Evolutionary conservation across 2,888 invertebrate species (phyloP), one percentile per base, ranked within the genome.

Genomic region (Melipona beecheii): DNA sequence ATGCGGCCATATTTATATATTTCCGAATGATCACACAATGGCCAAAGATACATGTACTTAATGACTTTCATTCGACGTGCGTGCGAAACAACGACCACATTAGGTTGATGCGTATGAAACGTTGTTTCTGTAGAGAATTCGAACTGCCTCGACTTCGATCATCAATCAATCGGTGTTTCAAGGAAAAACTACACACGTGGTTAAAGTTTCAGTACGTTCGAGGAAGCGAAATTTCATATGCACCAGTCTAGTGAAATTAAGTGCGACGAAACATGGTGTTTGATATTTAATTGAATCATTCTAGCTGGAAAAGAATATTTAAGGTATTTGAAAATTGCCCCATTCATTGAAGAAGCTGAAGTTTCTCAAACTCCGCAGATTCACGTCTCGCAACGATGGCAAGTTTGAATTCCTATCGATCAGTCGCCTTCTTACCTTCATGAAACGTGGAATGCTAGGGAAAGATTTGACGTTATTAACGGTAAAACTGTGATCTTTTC

Each of bases 371-470:
- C 27, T 15, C 15, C 60, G 71, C 4, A 83, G 6, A 78, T 72
- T 81, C 2, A 75, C 13, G n/a, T 52, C 9, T 68, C 1, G 52
- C 2, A 75, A 27, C 1, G 75, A 50, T 21, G 70, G 36, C n/a
- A 78, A 17, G 13, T n/a, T 50, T 6, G 75, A 43, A 21, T 64
- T 85, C 31, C 19, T 69, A 0, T 62, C 49, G n/a, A 84, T 77
- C 19, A 81, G 2, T 13, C n/a, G 66, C 5, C n/a, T 56, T 2
- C 75, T 54, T 4, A 69, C 58, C 13, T 31, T 31, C 31, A 31
- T 31, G 6, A 71, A 54, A 24, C 56, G 76, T 5, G 64, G 58
- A 54, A 24, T 19, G 66, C 86, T 88, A 56, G 2, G 43, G 71
- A 83, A 69, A 62, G 24, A 49, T 15, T 43, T 64, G 31, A 21